Evolutionary conservation across 2,113 vertebrate species (phyloP).

Genomic region (Callionymus lyra): DNA sequence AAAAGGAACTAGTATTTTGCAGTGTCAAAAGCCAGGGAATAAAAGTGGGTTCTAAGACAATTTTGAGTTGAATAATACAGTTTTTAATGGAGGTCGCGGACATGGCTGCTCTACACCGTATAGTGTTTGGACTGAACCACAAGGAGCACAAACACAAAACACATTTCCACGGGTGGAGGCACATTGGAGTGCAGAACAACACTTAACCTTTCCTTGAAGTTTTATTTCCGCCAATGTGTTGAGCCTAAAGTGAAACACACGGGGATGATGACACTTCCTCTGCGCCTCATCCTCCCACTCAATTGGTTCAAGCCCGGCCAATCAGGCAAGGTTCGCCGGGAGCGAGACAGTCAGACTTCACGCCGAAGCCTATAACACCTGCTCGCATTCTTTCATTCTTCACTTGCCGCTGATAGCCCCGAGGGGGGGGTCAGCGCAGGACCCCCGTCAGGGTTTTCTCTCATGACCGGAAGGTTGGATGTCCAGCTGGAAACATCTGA

Average conservation of each 20-base stretch:
- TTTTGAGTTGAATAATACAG: no score
- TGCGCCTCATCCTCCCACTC: conserved; percentile 19
- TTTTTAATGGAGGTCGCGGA: no score
- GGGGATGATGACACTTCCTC: conserved; percentile 29
- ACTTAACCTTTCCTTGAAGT: conserved; percentile 4
- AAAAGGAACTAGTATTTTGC: no score
- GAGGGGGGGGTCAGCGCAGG: conserved; percentile 42
- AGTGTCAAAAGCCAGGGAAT: no score
- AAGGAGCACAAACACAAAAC: no score
- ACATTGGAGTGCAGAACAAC: no score
- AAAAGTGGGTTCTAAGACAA: no score
- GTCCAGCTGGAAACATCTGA: no score
- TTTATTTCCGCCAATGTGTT: conserved; percentile 34
- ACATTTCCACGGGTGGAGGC: no score
- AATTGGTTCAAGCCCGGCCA: conserved; percentile 36
- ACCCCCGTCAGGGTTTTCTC: conserved; percentile 43
- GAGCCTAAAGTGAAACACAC: conserved; percentile 21
- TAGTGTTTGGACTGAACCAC: no score
- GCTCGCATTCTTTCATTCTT: conserved; percentile 50
- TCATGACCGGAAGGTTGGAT: no score
- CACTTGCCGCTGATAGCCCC: conserved; percentile 46
- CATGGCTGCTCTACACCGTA: no score
- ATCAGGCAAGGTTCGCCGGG: conserved; percentile 29
- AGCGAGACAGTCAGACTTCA: conserved; percentile 30
- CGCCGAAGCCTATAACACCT: conserved; percentile 36